A percentile compares a stretch with the other conserved stretches of the same genome.
These are phyloP conservation scores for Trichonephila inaurata DNA, from an alignment of 1,140 invertebrate species.

Conservation along the genomic window DNA sequence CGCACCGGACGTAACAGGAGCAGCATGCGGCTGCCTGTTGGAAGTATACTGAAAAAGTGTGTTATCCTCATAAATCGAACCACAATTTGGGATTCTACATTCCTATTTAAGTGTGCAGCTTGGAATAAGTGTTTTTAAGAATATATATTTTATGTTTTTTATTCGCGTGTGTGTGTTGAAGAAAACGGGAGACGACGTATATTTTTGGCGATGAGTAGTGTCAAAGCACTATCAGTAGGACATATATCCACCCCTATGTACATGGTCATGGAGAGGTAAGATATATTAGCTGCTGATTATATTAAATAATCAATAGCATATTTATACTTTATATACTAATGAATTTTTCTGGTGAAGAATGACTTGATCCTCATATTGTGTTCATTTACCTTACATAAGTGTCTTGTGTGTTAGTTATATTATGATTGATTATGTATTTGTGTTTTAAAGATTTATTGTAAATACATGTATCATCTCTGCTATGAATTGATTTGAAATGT, in stretches of 20 bases:
- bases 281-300: not conserved
- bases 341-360: too few relatives aligned
- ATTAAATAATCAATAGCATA: not conserved
- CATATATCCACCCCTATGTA: constrained; percentile 71
- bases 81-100: constrained; percentile 20
- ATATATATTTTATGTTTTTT: constrained; percentile 59
- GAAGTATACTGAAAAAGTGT: constrained; percentile 44
- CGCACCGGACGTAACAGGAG: constrained; percentile 36
- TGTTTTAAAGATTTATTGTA: too few relatives aligned
- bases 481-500: too few relatives aligned
- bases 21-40: constrained; percentile 51
- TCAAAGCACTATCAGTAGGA: constrained; percentile 73
- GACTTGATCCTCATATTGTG: too few relatives aligned
- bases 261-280: constrained; percentile 75
- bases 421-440: too few relatives aligned
- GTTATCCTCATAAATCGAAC: constrained; percentile 32
- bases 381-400: too few relatives aligned
- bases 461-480: too few relatives aligned
- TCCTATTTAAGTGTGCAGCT: constrained; percentile 67
- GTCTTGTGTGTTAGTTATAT: too few relatives aligned
- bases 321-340: too few relatives aligned
- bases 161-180: constrained; percentile 63
- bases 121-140: constrained; percentile 72
- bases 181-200: constrained; percentile 38
- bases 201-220: constrained; percentile 75